Evolutionary conservation across 2,797 vertebrate species (phyloP).

Genomic region (Orientallactaga sibirica): DNA sequence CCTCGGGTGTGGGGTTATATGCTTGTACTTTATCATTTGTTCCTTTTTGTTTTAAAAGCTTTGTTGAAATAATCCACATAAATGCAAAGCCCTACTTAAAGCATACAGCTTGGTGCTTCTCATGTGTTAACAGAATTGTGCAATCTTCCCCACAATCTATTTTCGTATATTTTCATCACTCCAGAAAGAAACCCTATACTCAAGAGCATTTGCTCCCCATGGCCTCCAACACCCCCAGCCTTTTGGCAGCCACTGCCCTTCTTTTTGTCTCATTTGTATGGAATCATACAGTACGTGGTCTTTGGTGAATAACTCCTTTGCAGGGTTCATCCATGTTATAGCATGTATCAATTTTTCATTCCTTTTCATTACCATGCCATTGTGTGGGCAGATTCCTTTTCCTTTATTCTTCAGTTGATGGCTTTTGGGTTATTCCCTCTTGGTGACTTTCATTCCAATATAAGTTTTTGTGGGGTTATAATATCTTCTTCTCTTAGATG

Average conservation of each 20-base stretch:
- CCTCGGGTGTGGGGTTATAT: slow-evolving; percentile 10
- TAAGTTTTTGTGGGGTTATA: not conserved
- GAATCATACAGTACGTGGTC: not conserved
- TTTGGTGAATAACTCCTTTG: slow-evolving; percentile 23
- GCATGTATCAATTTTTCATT: not conserved
- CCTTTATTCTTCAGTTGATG: not conserved
- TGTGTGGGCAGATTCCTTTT: not conserved
- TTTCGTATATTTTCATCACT: slow-evolving; percentile 46
- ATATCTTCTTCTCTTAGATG: not conserved
- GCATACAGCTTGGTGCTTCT: not conserved
- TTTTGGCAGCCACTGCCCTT: not conserved
- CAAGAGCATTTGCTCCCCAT: not conserved
- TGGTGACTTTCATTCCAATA: not conserved
- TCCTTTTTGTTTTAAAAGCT: slow-evolving; percentile 48
- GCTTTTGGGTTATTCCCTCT: not conserved
- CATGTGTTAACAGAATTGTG: slow-evolving; percentile 19
- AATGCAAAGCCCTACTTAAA: slow-evolving; percentile 26
- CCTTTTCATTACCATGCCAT: not conserved
- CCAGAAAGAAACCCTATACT: slow-evolving; percentile 19
- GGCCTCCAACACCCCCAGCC: not conserved
- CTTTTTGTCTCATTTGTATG: slow-evolving; percentile 52
- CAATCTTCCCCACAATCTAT: not conserved
- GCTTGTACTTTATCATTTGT: slow-evolving; percentile 4
- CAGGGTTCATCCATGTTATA: not conserved
- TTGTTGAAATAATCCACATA: slow-evolving; percentile 18